Percentiles rank a stretch among this genome's conserved stretches.
These are phyloP conservation scores for Drosophila heteroneura DNA, from an alignment of 2,888 invertebrate species.

Conservation along the genomic window DNA sequence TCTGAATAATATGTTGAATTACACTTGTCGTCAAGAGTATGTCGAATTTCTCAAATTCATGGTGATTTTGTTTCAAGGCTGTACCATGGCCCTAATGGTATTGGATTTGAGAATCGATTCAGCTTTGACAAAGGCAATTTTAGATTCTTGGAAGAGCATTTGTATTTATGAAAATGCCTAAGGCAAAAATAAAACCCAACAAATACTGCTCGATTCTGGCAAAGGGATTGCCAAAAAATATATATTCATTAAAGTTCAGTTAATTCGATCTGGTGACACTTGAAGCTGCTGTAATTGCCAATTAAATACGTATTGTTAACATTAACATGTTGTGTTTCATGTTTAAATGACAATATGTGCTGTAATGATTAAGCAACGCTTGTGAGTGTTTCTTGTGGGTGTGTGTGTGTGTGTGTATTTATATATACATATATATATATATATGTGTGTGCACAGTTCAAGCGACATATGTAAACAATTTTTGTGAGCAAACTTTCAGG, in stretches of 20 bases:
- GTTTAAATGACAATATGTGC: constrained; percentile 11
- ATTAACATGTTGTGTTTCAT: constrained; percentile 15
- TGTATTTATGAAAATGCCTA: not conserved
- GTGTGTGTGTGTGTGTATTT: not conserved
- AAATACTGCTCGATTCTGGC: not conserved
- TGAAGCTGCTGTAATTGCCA: constrained; percentile 9
- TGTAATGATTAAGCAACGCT: constrained; percentile 14
- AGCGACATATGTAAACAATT: constrained; percentile 14
- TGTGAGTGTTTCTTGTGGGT: constrained; percentile 10
- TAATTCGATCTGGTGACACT: constrained; percentile 12
- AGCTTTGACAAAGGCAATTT: not conserved
- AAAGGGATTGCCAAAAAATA: constrained; percentile 8
- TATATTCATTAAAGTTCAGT: not conserved
- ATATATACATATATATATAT: too few relatives aligned
- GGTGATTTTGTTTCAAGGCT: not conserved
- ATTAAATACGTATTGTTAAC: constrained; percentile 19
- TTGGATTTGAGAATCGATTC: not conserved
- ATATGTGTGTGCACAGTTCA: not conserved
- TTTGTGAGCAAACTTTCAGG: constrained; percentile 9
- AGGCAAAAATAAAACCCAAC: not conserved
- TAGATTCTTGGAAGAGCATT: not conserved
- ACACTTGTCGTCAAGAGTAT: not conserved
- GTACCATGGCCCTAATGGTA: not conserved
- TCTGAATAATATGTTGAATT: not conserved
- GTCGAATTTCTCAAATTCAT: not conserved